Conservation (phyloP, 2,888 invertebrate genomes). For the Cheilosia scutellata region DNA sequence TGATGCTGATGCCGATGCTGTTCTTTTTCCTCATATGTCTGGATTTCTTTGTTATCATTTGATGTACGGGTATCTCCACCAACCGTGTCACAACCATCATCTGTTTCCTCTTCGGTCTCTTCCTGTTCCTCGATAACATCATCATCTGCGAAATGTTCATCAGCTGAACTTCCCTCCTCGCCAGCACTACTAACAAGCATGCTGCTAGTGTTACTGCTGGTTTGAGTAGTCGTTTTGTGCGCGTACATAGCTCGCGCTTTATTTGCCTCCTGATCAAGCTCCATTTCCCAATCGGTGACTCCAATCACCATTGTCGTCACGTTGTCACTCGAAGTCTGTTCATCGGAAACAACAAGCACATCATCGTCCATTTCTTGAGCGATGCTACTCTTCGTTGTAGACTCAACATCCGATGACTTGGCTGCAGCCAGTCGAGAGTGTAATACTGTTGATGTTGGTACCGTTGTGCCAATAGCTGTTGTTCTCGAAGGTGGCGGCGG, state of each 20-base stretch:
- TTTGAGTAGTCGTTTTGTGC: constrained; percentile 67
- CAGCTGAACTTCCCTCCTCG: constrained; percentile 52
- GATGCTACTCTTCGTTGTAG: constrained; percentile 50
- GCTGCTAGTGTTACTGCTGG: constrained; percentile 25
- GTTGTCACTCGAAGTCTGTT: constrained; percentile 20
- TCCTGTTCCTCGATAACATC: constrained; percentile 75
- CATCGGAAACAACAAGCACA: not conserved
- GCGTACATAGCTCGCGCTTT: constrained; percentile 57
- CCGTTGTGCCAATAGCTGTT: not conserved
- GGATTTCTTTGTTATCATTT: constrained; percentile 25
- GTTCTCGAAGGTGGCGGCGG: constrained; percentile 16
- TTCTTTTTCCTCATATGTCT: constrained; percentile 8
- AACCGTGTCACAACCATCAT: constrained; percentile 77
- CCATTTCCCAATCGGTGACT: constrained; percentile 87
- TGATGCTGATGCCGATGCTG: constrained; percentile 38
- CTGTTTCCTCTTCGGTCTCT: constrained; percentile 70
- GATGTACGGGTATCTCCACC: constrained; percentile 49
- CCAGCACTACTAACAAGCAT: constrained; percentile 46
- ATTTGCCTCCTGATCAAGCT: constrained; percentile 85
- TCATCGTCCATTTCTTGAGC: constrained; percentile 56
- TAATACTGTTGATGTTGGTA: constrained; percentile 73
- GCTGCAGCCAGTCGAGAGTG: constrained; percentile 32
- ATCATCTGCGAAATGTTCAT: constrained; percentile 65
- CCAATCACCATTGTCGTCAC: constrained; percentile 79
- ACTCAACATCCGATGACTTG: constrained; percentile 43